Base-by-base conservation (phyloP, 2,888 invertebrate genomes). In the Polietes domitor region DNA sequence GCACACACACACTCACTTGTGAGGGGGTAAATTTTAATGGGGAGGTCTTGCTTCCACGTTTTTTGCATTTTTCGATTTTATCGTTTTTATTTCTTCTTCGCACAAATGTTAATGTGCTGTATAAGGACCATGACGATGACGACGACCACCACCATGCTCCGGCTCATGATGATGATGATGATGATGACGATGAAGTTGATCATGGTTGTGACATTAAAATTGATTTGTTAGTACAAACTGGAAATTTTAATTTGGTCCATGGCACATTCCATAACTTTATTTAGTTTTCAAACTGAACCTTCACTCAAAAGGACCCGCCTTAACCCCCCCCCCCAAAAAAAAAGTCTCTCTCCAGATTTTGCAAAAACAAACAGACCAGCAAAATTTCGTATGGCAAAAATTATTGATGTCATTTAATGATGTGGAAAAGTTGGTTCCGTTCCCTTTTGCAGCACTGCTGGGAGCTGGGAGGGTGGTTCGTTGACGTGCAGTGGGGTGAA, bases 131-230 rank as follows among this genome's bases (percentile, higher is more conserved):
- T 26, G 28, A 61, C 28, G 63, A n/a, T 4, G 32, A 61, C 3
- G 61, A 61, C 1, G 32, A 28, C 61, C n/a, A 61, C 41, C 9
- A 41, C 41, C 12, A 41, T 41, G n/a, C n/a, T n/a, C 9, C 32
- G 32, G 32, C n/a, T 32, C 32, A n/a, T 2, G 41, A 41, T 61
- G 26, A 6, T 37, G 32, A 19, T 58, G 37, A 37, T 37, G 6
- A 19, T 63, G 63, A n/a, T 37, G 28, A 32, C 17, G 63, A 63
- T 63, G 63, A 63, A 37, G 37, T 17, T 83, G 71, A 80, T 80
- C 37, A 73, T 84, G 77, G 74, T 84, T 63, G 83, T 81, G 80
- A 84, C 80, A 81, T 75, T 78, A 81, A 83, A 78, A 80, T 84
- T 78, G 78, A 84, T 84, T 80, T 80, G 77, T 80, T 84, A 65